These are phyloP conservation scores for Aplysina aerophoba DNA, from an alignment of 37 sponge, comb jelly and placozoan species.

Conservation along the genomic window DNA sequence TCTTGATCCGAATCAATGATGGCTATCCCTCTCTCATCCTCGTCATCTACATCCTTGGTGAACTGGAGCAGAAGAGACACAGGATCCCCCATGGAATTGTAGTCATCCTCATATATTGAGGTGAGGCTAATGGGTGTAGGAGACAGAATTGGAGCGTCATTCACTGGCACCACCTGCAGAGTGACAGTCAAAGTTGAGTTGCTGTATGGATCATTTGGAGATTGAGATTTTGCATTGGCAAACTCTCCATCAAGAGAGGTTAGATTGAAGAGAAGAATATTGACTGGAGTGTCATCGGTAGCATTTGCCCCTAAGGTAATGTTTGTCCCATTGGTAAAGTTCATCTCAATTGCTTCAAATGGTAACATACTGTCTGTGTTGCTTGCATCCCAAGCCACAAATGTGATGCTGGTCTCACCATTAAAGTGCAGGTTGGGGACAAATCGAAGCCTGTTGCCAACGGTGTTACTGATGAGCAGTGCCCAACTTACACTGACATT, in stretches of 20 bases:
- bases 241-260: slow-evolving; percentile 62
- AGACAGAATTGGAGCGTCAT: slow-evolving; percentile 79
- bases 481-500: slow-evolving; percentile 16
- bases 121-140: slow-evolving; percentile 54
- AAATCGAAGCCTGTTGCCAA: slow-evolving; percentile 22
- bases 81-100: slow-evolving; percentile 70
- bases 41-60: slow-evolving; percentile 69
- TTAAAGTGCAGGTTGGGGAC: slow-evolving; percentile 43
- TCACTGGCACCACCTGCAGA: slow-evolving; percentile 66
- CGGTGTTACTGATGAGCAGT: neutral
- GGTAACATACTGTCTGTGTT: neutral
- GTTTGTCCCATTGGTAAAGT: neutral
- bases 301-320: slow-evolving; percentile 52
- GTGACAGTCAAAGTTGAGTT: slow-evolving; percentile 28
- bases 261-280: slow-evolving; percentile 1
- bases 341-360: neutral
- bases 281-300: neutral
- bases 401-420: slow-evolving; percentile 36
- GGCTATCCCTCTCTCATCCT: slow-evolving; percentile 61
- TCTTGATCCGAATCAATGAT: slow-evolving; percentile 61
- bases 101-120: slow-evolving; percentile 78
- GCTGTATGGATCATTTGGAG: slow-evolving; percentile 78
- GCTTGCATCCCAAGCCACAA: slow-evolving; percentile 55
- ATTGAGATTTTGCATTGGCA: slow-evolving; percentile 60
- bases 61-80: slow-evolving; percentile 54